Conservation (phyloP, 2,888 invertebrate genomes). For the Leuctra nigra region DNA sequence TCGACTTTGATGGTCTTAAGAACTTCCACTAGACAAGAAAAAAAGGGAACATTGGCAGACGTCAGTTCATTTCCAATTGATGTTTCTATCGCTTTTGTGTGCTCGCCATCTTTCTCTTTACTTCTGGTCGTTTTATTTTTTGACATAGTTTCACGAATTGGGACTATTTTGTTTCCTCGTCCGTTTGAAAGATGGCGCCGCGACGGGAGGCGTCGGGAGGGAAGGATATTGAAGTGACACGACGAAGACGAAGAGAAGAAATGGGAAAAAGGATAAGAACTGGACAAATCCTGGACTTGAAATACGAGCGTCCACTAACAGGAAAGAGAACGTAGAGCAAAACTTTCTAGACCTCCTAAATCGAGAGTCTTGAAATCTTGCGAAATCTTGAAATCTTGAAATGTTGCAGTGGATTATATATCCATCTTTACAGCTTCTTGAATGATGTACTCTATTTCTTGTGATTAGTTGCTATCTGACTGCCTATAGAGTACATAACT, state of each 20-base stretch:
- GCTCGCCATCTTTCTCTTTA: not conserved
- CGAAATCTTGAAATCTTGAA: too few relatives aligned
- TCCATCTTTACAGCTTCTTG: too few relatives aligned
- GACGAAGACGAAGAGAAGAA: not conserved
- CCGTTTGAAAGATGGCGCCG: constrained; percentile 10
- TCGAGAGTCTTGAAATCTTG: too few relatives aligned
- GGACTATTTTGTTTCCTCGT: constrained; percentile 2
- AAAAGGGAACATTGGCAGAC: too few relatives aligned
- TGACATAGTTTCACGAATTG: constrained; percentile 3
- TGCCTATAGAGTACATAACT: too few relatives aligned
- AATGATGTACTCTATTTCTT: too few relatives aligned
- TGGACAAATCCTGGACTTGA: constrained; percentile 4
- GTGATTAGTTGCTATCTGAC: too few relatives aligned
- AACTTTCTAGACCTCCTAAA: too few relatives aligned
- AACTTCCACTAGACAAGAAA: too few relatives aligned
- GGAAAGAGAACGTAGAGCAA: too few relatives aligned
- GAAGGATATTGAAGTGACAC: not conserved
- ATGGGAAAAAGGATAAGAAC: constrained; percentile 5
- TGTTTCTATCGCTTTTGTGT: not conserved
- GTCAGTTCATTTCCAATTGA: not conserved
- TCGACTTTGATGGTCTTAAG: too few relatives aligned
- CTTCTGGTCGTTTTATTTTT: constrained; percentile 1
- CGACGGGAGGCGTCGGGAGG: not conserved
- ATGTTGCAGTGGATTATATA: too few relatives aligned
- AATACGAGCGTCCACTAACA: constrained; percentile 9